These are phyloP conservation scores for Hipparchia sbordonii DNA, from an alignment of 2,888 invertebrate genomes.

Conservation along the genomic window DNA sequence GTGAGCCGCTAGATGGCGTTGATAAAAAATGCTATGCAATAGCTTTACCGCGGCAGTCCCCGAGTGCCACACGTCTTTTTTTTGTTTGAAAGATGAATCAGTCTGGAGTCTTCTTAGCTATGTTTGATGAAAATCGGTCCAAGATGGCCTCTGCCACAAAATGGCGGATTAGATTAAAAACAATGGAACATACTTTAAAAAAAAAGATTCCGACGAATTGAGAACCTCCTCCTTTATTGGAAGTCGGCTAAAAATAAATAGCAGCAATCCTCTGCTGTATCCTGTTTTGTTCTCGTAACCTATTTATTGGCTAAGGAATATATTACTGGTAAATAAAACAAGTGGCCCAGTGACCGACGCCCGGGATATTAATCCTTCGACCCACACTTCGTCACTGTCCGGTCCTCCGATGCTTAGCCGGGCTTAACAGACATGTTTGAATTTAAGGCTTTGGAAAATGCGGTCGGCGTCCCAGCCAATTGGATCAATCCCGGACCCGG, in stretches of 20 bases:
- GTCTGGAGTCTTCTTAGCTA: no score
- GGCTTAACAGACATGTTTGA: conserved; percentile 75
- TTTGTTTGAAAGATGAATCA: no score
- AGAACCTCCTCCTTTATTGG: no score
- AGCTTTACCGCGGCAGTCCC: no score
- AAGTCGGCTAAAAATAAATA: background rate
- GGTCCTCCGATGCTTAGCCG: conserved; percentile 60
- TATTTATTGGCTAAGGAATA: conserved; percentile 16
- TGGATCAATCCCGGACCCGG: conserved; percentile 30
- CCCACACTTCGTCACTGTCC: conserved; percentile 68
- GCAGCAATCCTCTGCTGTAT: background rate
- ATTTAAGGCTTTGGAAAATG: conserved; percentile 51
- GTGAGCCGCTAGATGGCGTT: no score
- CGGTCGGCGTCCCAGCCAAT: conserved; percentile 36
- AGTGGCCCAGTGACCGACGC: conserved; percentile 43
- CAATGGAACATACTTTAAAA: background rate
- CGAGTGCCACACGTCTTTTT: no score
- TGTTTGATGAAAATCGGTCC: no score
- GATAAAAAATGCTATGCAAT: no score
- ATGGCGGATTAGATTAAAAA: background rate
- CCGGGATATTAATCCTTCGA: conserved; percentile 43
- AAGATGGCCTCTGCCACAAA: no score
- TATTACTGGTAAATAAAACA: conserved; percentile 37
- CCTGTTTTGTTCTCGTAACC: background rate
- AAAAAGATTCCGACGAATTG: no score